Conservation (phyloP, 2,797 vertebrate species). For the Silurus lanzhouensis region DNA sequence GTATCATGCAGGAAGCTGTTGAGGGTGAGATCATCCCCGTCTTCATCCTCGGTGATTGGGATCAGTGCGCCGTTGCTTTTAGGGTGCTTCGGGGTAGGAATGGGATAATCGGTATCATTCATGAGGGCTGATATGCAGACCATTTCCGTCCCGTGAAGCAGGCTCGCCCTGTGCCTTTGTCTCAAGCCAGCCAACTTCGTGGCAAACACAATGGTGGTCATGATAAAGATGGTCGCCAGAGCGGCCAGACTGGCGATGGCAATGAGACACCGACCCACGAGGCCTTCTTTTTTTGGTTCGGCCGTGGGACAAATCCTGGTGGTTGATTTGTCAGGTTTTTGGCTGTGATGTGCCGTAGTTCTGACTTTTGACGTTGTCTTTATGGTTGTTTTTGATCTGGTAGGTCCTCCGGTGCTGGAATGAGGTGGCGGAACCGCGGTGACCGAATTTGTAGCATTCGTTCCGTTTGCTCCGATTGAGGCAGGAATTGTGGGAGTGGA, state of each 20-base stretch:
- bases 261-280: constrained; percentile 74
- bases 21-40: constrained; percentile 76
- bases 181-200: constrained; percentile 69
- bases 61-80: constrained; percentile 46
- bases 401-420: too few species aligned
- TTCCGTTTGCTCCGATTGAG: neutral
- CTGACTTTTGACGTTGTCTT: too few species aligned
- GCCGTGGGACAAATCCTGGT: constrained; percentile 22
- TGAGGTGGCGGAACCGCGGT: neutral
- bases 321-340: neutral
- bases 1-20: constrained; percentile 77
- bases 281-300: constrained; percentile 13
- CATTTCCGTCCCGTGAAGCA: constrained; percentile 74
- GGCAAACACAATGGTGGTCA: constrained; percentile 71
- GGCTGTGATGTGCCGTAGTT: neutral
- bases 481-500: constrained; percentile 10
- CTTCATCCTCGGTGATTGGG: constrained; percentile 49
- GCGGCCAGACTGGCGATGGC: constrained; percentile 73
- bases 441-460: neutral
- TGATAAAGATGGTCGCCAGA: constrained; percentile 73
- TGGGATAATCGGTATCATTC: constrained; percentile 58
- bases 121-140: constrained; percentile 79
- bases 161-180: constrained; percentile 50
- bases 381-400: neutral
- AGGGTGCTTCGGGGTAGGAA: constrained; percentile 36